phyloP scores from a whole-genome alignment of 2,113 vertebrate genomes.

The Cyphotilapia sp. region DNA sequence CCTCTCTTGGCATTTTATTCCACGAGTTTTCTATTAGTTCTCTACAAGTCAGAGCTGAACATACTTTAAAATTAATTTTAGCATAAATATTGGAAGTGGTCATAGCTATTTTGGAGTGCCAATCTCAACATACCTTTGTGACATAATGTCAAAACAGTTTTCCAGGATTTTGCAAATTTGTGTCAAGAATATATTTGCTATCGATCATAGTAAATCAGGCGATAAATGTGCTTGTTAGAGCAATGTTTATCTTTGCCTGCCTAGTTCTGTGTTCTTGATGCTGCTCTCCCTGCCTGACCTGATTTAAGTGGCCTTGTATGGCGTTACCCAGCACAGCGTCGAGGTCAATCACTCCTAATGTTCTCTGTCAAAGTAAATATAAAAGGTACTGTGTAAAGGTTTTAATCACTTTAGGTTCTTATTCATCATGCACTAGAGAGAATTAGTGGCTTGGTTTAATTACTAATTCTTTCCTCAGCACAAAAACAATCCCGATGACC shows the following conservation, averaged over 20 bases:
- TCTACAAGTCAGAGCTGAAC: not conserved
- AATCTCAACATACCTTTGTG: not conserved
- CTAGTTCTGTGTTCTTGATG: not conserved
- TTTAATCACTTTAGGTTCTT: not conserved
- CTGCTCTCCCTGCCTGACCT: not conserved
- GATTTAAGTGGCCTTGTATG: not conserved
- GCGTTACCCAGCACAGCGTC: not conserved
- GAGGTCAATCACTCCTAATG: not conserved
- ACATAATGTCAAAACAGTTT: not conserved
- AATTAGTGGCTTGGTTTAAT: not conserved
- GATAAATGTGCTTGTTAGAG: not conserved
- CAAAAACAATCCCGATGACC: not conserved
- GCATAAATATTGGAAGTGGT: not conserved
- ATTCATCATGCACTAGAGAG: not conserved
- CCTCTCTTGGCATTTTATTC: not conserved
- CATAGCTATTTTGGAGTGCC: not conserved
- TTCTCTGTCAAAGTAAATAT: not conserved
- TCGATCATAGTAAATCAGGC: not conserved
- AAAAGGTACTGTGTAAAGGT: not conserved
- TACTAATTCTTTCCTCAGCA: not conserved
- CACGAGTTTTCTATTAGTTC: not conserved
- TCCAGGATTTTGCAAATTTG: not conserved
- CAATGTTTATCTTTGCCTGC: constrained; percentile 3
- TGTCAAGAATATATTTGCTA: not conserved
- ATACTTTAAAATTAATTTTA: not conserved